Percentiles rank a stretch among this genome's conserved stretches.
Evolutionary conservation across 2,797 vertebrate species (phyloP).

Genomic region (Cheracebus regulus): DNA sequence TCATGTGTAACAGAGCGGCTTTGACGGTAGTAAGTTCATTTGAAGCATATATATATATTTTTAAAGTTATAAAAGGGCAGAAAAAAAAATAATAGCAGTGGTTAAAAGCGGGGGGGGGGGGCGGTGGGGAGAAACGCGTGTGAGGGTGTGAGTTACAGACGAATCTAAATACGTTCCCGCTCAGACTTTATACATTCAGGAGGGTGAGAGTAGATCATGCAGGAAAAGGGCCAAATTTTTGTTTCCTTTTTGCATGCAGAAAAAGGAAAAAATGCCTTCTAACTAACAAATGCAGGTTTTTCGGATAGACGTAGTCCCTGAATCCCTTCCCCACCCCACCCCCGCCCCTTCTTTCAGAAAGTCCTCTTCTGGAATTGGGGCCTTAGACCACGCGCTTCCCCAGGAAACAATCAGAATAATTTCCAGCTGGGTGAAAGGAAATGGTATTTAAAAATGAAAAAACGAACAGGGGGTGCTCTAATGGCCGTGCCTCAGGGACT

Average conservation of each 20-base stretch:
- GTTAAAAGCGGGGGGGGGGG: neutral
- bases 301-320: neutral
- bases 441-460: constrained; percentile 64
- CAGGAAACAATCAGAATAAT: constrained; percentile 68
- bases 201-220: neutral
- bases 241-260: neutral
- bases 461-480: constrained; percentile 48
- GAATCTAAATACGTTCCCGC: neutral
- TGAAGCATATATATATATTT: neutral
- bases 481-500: constrained; percentile 2
- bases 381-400: neutral
- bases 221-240: neutral
- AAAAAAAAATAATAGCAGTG: neutral
- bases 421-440: constrained; percentile 64
- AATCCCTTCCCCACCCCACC: neutral
- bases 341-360: neutral
- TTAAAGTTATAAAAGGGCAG: neutral
- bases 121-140: neutral
- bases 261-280: neutral
- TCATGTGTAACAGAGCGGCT: neutral
- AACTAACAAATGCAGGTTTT: neutral
- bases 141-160: neutral
- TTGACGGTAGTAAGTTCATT: constrained; percentile 31
- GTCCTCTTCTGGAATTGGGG: neutral
- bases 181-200: neutral